Conservation (phyloP, 2,888 invertebrate species). For the Hymenopus coronatus region DNA sequence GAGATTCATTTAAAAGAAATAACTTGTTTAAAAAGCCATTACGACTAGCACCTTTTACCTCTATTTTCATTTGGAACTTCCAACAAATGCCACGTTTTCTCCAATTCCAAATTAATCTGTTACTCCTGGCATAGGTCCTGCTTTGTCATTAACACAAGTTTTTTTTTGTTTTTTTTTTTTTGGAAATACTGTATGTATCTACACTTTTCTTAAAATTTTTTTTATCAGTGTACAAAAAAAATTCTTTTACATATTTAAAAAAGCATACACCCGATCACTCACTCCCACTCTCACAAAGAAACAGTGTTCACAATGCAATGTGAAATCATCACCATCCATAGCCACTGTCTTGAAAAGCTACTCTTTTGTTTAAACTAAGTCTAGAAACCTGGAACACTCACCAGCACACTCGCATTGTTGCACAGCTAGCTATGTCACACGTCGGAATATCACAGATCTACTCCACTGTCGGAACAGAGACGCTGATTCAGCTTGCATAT, state of each 20-base stretch:
- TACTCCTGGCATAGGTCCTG: background rate
- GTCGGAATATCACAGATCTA: conserved; percentile 27
- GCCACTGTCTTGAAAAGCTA: background rate
- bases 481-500: conserved; percentile 11
- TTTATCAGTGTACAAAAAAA: conserved; percentile 4
- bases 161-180: too few relatives aligned
- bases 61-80: conserved; percentile 11
- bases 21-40: background rate
- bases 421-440: conserved; percentile 10
- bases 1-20: background rate
- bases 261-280: background rate
- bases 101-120: background rate
- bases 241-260: conserved; percentile 3
- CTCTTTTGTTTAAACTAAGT: background rate
- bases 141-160: background rate
- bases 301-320: background rate
- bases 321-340: background rate
- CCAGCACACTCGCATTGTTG: background rate
- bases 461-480: conserved; percentile 21
- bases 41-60: background rate
- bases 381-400: background rate
- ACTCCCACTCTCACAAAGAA: background rate
- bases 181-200: conserved; percentile 3
- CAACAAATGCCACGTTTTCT: background rate
- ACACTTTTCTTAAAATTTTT: background rate